Conservation (phyloP, 2,888 invertebrate genomes). For the Cheilosia urbana region DNA sequence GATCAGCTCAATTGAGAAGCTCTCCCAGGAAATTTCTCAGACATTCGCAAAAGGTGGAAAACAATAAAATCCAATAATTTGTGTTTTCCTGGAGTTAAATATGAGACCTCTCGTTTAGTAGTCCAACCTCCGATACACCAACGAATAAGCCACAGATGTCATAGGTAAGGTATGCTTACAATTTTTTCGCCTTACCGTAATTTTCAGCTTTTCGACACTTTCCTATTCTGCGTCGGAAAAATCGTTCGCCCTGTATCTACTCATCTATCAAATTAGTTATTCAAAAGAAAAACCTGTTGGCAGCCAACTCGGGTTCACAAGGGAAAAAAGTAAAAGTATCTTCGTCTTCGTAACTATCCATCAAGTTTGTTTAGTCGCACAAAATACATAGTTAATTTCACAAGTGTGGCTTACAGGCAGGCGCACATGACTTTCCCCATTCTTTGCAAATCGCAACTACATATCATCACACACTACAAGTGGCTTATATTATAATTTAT, state of each 20-base stretch:
- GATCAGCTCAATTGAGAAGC: no score
- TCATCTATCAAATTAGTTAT: slow-evolving; percentile 1
- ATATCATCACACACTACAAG: slow-evolving; percentile 34
- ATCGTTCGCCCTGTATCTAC: background rate
- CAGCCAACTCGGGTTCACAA: background rate
- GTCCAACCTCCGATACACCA: no score
- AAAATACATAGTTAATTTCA: slow-evolving; percentile 9
- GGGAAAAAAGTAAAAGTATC: slow-evolving; percentile 51
- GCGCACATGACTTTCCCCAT: slow-evolving; percentile 48
- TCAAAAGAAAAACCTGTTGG: slow-evolving; percentile 4
- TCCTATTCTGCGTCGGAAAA: no score
- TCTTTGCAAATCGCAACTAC: slow-evolving; percentile 27
- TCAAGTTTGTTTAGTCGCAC: slow-evolving; percentile 18
- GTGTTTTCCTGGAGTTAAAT: no score
- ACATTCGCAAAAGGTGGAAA: no score
- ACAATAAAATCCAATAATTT: no score
- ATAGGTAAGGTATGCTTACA: no score
- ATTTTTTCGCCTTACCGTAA: no score
- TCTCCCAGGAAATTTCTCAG: no score
- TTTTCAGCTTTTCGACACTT: no score
- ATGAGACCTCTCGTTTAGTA: no score
- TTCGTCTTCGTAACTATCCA: slow-evolving; percentile 20
- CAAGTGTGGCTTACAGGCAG: background rate
- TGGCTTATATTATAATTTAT: background rate
- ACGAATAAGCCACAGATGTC: no score